Percentiles rank a stretch among this genome's conserved stretches.
Evolutionary conservation across 2,797 vertebrate species (phyloP).

Genomic region (Vireo griseus): DNA sequence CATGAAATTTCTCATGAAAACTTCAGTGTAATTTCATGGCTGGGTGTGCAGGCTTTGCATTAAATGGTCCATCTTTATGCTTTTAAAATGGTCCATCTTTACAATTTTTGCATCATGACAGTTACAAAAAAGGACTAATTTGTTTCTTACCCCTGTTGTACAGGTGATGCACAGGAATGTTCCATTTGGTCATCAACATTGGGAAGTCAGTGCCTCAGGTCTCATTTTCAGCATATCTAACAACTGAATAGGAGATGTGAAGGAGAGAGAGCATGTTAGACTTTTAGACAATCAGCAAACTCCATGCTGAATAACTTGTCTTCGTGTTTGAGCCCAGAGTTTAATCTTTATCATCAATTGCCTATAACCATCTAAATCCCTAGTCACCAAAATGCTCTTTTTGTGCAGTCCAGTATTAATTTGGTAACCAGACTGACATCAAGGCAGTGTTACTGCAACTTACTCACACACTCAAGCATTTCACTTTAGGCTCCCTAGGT

Average conservation of each 20-base stretch:
- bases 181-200: accelerated
- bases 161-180: neutral
- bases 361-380: neutral
- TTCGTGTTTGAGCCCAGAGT: neutral
- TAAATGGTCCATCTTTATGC: neutral
- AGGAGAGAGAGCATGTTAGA: neutral
- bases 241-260: neutral
- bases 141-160: neutral
- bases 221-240: neutral
- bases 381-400: neutral
- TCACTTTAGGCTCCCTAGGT: neutral
- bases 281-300: neutral
- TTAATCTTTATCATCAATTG: neutral
- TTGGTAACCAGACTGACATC: neutral
- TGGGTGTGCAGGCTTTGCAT: neutral
- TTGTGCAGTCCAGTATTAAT: neutral
- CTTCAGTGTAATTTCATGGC: neutral
- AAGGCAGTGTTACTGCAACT: neutral
- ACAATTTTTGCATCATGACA: neutral
- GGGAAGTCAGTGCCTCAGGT: accelerated
- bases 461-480: neutral
- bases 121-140: neutral
- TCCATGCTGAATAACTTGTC: neutral
- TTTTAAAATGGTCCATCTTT: neutral
- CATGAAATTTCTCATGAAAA: neutral